Evolutionary conservation across 2,797 vertebrate genomes (phyloP).

Genomic region (Bradypodion ventrale): DNA sequence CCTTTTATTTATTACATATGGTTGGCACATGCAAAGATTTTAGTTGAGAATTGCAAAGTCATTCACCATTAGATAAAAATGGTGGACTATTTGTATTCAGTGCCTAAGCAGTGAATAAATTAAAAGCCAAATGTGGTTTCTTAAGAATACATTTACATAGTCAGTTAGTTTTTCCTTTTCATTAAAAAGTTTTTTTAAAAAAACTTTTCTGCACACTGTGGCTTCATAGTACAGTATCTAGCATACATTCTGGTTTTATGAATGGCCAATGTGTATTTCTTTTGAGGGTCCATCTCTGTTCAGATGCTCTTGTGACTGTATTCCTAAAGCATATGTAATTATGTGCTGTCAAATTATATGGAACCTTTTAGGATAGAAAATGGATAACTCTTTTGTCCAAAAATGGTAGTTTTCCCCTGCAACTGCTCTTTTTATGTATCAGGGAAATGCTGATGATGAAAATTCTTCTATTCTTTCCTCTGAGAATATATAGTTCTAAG

Average conservation of each 20-base stretch:
- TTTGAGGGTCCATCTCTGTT: background rate
- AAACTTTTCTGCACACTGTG: background rate
- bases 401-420: background rate
- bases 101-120: constrained; percentile 3
- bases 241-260: background rate
- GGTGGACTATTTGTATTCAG: background rate
- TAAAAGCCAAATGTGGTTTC: background rate
- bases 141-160: background rate
- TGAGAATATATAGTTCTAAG: background rate
- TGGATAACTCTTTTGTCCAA: background rate
- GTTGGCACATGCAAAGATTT: background rate
- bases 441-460: background rate
- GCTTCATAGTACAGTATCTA: too few relatives aligned
- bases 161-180: background rate
- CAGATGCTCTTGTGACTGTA: background rate
- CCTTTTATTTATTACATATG: constrained; percentile 8
- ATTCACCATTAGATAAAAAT: background rate
- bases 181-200: background rate
- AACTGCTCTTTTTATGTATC: background rate
- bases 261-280: background rate
- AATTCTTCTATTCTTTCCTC: background rate
- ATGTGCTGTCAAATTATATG: background rate
- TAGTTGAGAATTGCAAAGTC: background rate
- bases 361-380: background rate
- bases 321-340: background rate